A percentile compares a stretch with the other conserved stretches of the same genome.
phyloP scores from a whole-genome alignment of 1,140 invertebrate species.

The Whitmania pigra region DNA sequence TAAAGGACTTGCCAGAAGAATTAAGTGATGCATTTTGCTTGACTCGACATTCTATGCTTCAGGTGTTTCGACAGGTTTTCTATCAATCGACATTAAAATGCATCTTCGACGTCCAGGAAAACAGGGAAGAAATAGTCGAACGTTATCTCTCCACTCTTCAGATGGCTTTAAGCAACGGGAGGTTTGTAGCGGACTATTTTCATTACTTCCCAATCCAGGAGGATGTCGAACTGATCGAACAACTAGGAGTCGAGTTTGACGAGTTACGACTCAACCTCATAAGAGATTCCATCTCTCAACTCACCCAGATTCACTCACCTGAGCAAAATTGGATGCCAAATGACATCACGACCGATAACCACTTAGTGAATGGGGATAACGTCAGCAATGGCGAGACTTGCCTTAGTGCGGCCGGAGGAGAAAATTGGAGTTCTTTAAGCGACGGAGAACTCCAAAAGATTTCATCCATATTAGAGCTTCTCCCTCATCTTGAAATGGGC shows the following conservation, averaged over 20 bases:
- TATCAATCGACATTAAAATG: too few species aligned
- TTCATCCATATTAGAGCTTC: slow-evolving; percentile 59
- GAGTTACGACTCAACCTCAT: not conserved
- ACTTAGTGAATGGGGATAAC: not conserved
- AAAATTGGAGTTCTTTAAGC: slow-evolving; percentile 10
- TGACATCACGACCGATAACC: not conserved
- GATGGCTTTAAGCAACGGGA: not conserved
- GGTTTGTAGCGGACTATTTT: not conserved
- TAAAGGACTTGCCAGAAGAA: too few species aligned
- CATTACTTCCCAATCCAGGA: not conserved
- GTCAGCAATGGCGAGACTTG: not conserved
- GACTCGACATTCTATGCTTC: too few species aligned
- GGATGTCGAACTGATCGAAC: not conserved
- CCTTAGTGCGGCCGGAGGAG: not conserved
- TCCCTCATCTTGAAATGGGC: slow-evolving; percentile 64
- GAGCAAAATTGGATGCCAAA: not conserved
- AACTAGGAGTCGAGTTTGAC: not conserved
- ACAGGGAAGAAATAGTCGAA: not conserved
- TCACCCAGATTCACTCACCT: not conserved
- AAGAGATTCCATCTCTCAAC: not conserved
- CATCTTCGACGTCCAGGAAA: too few species aligned
- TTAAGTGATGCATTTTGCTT: too few species aligned
- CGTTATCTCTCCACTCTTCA: not conserved
- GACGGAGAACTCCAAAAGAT: slow-evolving; percentile 49
- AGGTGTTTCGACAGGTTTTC: too few species aligned